These are phyloP conservation scores for Coecobrya sp. DNA, from an alignment of 2,888 invertebrate species.

Conservation along the genomic window DNA sequence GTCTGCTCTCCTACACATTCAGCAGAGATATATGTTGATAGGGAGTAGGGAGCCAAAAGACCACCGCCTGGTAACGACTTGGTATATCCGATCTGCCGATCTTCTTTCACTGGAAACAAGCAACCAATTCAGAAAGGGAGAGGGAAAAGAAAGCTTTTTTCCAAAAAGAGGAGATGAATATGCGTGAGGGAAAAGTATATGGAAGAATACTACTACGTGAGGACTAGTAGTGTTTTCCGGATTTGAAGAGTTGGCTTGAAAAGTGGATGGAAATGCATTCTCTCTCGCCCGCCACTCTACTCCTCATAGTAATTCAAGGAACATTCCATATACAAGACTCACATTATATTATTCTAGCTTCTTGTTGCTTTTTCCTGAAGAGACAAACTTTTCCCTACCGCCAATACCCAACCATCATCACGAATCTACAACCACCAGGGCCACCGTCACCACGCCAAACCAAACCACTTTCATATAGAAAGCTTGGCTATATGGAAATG, in stretches of 20 bases:
- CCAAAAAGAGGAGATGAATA: conserved; percentile 50
- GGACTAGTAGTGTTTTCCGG: conserved; percentile 54
- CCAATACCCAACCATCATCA: background rate
- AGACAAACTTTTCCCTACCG: conserved; percentile 29
- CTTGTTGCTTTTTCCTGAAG: conserved; percentile 70
- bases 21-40: too few relatives aligned
- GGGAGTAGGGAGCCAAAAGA: conserved; percentile 34
- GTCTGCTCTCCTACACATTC: conserved; percentile 1
- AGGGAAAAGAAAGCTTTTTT: conserved; percentile 55
- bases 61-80: conserved; percentile 64
- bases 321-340: background rate
- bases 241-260: conserved; percentile 4
- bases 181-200: conserved; percentile 38
- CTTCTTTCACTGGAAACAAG: conserved; percentile 29
- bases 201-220: background rate
- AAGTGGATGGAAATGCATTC: background rate
- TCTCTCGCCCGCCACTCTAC: background rate
- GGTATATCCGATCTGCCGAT: conserved; percentile 40
- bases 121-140: background rate
- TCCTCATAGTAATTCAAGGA: background rate
- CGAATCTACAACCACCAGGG: background rate
- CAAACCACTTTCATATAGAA: background rate
- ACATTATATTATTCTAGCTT: too few relatives aligned
- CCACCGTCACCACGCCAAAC: conserved; percentile 22
- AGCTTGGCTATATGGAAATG: background rate